Evolutionary conservation across 1,140 invertebrate genomes (phyloP).

Genomic region (Holotrichia oblita): DNA sequence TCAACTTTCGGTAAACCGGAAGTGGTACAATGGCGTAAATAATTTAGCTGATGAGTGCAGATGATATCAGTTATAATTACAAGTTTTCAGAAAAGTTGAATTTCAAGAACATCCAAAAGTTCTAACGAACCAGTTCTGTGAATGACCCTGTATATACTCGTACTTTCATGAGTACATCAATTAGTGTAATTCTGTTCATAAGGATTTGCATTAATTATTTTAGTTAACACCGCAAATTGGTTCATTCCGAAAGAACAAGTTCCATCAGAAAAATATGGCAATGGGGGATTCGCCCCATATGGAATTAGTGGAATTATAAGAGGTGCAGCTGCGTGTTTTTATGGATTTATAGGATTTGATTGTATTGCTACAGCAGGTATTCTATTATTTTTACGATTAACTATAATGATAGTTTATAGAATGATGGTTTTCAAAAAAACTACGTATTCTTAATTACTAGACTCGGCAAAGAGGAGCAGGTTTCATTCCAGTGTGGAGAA

Average conservation of each 20-base stretch:
- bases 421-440: background rate
- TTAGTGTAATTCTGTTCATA: background rate
- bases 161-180: background rate
- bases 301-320: constrained; percentile 81
- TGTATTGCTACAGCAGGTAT: constrained; percentile 81
- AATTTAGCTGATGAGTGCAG: too few species aligned
- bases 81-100: too few species aligned
- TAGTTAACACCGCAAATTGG: constrained; percentile 75
- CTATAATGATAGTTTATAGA: background rate
- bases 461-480: background rate
- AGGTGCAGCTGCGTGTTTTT: constrained; percentile 92
- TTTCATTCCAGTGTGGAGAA: background rate
- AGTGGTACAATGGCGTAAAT: too few species aligned
- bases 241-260: constrained; percentile 68
- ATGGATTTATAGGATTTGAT: constrained; percentile 92
- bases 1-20: too few species aligned
- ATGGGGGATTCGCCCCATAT: constrained; percentile 84
- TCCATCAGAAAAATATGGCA: constrained; percentile 64
- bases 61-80: too few species aligned
- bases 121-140: too few species aligned
- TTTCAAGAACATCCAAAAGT: too few species aligned
- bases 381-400: constrained; percentile 11
- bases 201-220: constrained; percentile 41
- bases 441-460: background rate
- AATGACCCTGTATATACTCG: too few species aligned